A percentile compares a stretch with the other conserved stretches of the same genome.
These are phyloP conservation scores for Chloroceryle inda DNA, from an alignment of 2,797 vertebrate genomes.

Conservation along the genomic window DNA sequence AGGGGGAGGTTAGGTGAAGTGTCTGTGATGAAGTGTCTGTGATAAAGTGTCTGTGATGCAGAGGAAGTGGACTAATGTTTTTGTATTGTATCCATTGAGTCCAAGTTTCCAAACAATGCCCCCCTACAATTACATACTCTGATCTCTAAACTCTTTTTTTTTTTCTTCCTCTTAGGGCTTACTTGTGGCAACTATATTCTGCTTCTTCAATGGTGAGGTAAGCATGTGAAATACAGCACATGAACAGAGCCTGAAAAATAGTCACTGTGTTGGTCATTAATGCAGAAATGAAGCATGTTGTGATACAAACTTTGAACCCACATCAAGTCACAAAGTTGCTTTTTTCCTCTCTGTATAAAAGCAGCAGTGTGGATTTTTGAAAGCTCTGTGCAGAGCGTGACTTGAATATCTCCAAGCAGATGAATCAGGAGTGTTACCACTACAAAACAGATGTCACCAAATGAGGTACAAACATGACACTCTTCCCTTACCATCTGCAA, in stretches of 20 bases:
- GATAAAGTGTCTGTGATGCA: background rate
- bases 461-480: background rate
- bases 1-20: background rate
- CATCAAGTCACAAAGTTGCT: accelerated
- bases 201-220: conserved; percentile 98
- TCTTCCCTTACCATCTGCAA: background rate
- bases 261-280: background rate
- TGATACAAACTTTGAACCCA: background rate
- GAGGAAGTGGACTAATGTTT: background rate
- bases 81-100: background rate
- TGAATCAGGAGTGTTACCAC: background rate
- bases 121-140: background rate
- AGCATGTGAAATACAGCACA: background rate
- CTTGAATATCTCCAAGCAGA: background rate
- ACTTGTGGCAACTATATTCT: conserved; percentile 97
- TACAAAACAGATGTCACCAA: background rate
- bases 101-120: background rate
- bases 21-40: background rate
- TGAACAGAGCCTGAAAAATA: background rate
- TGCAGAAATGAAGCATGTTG: background rate
- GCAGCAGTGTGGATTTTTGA: background rate
- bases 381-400: background rate
- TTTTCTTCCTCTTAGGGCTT: conserved; percentile 86
- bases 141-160: background rate
- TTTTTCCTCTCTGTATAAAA: background rate